These are phyloP conservation scores for Poecilia velifera DNA, from an alignment of 2,797 vertebrate species.

Conservation along the genomic window DNA sequence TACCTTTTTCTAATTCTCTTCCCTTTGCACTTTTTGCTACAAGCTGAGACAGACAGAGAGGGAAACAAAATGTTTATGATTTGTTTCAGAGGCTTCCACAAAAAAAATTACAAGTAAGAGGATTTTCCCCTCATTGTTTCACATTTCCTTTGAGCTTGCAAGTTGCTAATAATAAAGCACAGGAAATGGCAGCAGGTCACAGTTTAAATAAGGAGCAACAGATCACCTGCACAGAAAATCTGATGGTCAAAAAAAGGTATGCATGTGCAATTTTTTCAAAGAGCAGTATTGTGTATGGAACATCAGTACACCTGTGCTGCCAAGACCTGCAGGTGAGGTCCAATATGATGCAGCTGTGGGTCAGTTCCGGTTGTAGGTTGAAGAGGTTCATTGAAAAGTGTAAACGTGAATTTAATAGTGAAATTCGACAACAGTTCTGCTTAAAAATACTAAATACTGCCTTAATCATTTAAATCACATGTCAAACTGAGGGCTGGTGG, in stretches of 20 bases:
- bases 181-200: conserved; percentile 14
- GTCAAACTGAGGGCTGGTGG: no score
- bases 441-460: neutral
- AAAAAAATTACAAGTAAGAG: neutral
- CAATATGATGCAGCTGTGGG: neutral
- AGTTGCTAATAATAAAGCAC: conserved; percentile 51
- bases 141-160: conserved; percentile 58
- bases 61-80: neutral
- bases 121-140: conserved; percentile 59
- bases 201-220: conserved; percentile 12
- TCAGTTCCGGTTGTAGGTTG: neutral
- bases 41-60: neutral
- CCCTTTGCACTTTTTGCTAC: neutral
- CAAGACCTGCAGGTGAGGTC: neutral
- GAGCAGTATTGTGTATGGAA: neutral
- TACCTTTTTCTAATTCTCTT: neutral
- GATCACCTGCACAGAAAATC: neutral
- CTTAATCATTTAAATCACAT: neutral
- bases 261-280: neutral
- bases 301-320: neutral
- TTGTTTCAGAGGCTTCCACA: conserved; percentile 14
- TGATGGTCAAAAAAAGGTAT: conserved; percentile 11
- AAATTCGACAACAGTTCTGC: neutral
- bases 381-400: neutral
- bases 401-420: neutral